phyloP scores from a whole-genome alignment of 1,140 invertebrate species.

The Episyrphus balteatus region DNA sequence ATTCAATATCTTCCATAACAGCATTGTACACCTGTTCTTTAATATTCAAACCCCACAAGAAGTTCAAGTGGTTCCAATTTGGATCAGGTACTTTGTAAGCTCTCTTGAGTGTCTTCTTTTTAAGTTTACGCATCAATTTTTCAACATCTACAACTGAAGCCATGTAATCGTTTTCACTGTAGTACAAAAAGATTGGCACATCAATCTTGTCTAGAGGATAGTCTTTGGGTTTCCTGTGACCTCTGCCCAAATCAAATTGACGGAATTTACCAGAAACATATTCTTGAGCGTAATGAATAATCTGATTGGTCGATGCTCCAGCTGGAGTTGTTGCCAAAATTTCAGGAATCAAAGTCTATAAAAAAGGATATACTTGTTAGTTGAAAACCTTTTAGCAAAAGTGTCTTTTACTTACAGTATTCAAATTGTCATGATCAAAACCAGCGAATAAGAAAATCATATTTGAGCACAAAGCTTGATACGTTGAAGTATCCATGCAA shows the following conservation, averaged over 20 bases:
- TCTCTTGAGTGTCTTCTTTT: slow-evolving; percentile 8
- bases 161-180: slow-evolving; percentile 47
- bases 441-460: slow-evolving; percentile 44
- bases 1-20: slow-evolving; percentile 13
- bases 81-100: slow-evolving; percentile 36
- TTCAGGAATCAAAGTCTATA: slow-evolving; percentile 34
- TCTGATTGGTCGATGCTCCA: slow-evolving; percentile 40
- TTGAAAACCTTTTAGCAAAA: not conserved
- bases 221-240: slow-evolving; percentile 36
- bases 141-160: slow-evolving; percentile 49
- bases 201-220: slow-evolving; percentile 48
- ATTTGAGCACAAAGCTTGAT: slow-evolving; percentile 42
- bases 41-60: slow-evolving; percentile 50
- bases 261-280: slow-evolving; percentile 24
- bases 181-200: slow-evolving; percentile 49
- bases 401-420: slow-evolving; percentile 7
- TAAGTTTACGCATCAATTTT: slow-evolving; percentile 31
- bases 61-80: slow-evolving; percentile 61
- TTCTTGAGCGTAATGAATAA: slow-evolving; percentile 41
- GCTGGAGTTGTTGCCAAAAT: slow-evolving; percentile 40
- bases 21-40: slow-evolving; percentile 46
- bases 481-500: slow-evolving; percentile 36
- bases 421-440: slow-evolving; percentile 35
- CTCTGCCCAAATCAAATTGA: slow-evolving; percentile 38
- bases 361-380: not conserved